Evolutionary conservation across 2,888 invertebrate genomes (phyloP).

Genomic region (Hanleya hanleyi): DNA sequence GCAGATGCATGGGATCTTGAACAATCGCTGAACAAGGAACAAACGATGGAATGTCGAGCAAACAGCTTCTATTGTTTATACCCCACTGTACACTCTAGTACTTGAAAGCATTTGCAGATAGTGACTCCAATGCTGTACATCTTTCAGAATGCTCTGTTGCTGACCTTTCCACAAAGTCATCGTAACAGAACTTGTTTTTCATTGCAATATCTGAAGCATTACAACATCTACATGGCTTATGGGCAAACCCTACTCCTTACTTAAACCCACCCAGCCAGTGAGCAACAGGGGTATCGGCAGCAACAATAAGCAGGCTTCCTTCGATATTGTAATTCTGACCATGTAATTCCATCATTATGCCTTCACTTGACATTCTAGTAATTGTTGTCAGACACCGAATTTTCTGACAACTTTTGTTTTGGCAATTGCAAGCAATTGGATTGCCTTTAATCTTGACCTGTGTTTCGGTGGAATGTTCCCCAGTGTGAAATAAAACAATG

Average conservation of each 20-base stretch:
- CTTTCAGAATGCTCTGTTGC: not conserved
- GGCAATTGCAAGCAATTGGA: slow-evolving; percentile 12
- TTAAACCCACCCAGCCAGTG: slow-evolving; percentile 15
- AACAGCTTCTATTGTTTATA: slow-evolving; percentile 4
- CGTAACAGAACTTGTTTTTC: not conserved
- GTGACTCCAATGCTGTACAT: not conserved
- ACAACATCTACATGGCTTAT: slow-evolving; percentile 7
- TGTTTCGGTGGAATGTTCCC: slow-evolving; percentile 18
- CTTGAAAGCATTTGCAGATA: not conserved
- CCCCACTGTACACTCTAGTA: slow-evolving; percentile 15
- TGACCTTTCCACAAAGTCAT: not conserved
- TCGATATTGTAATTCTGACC: not conserved
- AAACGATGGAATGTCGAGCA: no score
- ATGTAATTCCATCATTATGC: not conserved
- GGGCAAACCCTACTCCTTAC: slow-evolving; percentile 9
- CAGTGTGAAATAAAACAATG: slow-evolving; percentile 26
- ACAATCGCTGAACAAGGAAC: no score
- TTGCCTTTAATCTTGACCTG: slow-evolving; percentile 13
- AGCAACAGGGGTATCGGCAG: slow-evolving; percentile 9
- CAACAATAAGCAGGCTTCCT: not conserved
- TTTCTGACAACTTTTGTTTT: not conserved
- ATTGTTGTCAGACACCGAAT: not conserved
- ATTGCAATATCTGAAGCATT: not conserved
- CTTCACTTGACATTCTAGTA: not conserved
- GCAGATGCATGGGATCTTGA: no score